Base-by-base conservation (phyloP, 2,888 invertebrate genomes). In the Drosophila robusta region DNA sequence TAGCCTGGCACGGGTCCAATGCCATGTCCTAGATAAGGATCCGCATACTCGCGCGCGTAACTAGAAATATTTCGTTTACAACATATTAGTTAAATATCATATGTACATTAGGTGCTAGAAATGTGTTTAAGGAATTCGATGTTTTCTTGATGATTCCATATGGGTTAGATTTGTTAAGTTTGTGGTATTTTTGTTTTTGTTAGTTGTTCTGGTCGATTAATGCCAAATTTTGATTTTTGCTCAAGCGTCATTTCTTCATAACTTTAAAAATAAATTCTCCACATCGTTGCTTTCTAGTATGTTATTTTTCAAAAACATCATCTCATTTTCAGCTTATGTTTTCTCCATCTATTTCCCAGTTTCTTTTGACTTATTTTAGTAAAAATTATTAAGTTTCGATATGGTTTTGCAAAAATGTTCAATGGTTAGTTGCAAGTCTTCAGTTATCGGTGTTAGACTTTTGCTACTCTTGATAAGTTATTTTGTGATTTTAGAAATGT, bases 1-100 rank as follows among this genome's bases (percentile, higher is more conserved):
- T 98, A 98, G 91, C 98, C 98, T 84, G 98, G 96, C 90, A 98
- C 97, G 87, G 98, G 98, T 91, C 98, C 98, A 92, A 98, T 98
- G 78, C 98, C 96, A 93, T 98, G 98, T 85, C 97, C 97, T 91
- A 98, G 94, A 93, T 98, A 98, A 67, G 98, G 98, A 93, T 98
- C 98, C 87, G 97, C 96, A 91, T 96, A 97, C 91, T 98, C 97
- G 92, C 97, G 95, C 89, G 97, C 97, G 92, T 97, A 97, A 82
- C 96, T 96, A 80, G 67, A 85, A 87, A 79, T 70, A 88, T 72
- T 70, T 67, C 49, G 54, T 64, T 68, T 54, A 22, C 3, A 42
- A 32, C 46, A 51, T 32, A 63, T 81, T 85, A 87, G 55, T 63
- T 56, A 41, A 12, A 41, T 39, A 18, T 26, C 12, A 39, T 26